phyloP scores from a whole-genome alignment of 2,888 invertebrate species.

The Eulithis prunata region DNA sequence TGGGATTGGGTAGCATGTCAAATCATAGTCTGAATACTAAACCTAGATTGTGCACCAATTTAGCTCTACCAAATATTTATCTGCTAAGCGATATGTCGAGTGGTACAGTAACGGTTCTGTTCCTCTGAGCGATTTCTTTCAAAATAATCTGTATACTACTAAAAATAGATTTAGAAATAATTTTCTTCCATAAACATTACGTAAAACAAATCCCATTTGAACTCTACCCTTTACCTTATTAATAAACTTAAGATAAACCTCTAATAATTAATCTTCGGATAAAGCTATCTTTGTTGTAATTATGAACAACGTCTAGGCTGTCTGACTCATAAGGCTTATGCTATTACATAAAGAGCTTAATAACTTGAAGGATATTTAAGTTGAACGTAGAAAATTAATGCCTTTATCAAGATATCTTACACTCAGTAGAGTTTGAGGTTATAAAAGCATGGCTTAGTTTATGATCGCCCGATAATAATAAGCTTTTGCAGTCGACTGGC shows the following conservation, averaged over 20 bases:
- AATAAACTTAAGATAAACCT: background rate
- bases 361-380: constrained; percentile 9
- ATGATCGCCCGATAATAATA: too few relatives aligned
- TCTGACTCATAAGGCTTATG: constrained; percentile 1
- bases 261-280: constrained; percentile 13
- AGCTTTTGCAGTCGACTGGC: too few relatives aligned
- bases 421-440: background rate
- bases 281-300: constrained; percentile 12
- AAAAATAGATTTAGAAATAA: too few relatives aligned
- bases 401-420: background rate
- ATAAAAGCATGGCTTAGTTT: too few relatives aligned
- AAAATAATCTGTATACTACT: too few relatives aligned
- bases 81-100: background rate
- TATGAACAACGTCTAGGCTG: constrained; percentile 1
- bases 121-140: too few relatives aligned
- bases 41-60: constrained; percentile 22
- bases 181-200: too few relatives aligned
- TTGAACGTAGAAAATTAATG: background rate
- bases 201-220: background rate
- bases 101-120: too few relatives aligned
- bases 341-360: constrained; percentile 5
- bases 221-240: background rate
- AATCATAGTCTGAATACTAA: constrained; percentile 29
- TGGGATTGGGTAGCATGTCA: constrained; percentile 30
- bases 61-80: background rate